phyloP scores from a whole-genome alignment of 1,140 invertebrate genomes.

The Tigriopus japonicus region DNA sequence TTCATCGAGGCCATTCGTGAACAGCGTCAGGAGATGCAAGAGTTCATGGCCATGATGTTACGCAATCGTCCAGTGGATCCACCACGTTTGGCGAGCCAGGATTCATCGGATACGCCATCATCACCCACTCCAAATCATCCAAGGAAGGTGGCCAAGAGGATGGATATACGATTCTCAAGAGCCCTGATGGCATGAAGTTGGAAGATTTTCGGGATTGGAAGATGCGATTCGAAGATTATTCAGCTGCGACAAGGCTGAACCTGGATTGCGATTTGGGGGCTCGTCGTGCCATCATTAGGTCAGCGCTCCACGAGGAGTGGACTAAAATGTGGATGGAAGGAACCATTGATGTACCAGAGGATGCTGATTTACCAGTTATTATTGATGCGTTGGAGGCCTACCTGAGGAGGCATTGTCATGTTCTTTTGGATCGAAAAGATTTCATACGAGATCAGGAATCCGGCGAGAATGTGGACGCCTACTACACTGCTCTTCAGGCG shows the following conservation, averaged over 20 bases:
- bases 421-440: background rate
- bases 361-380: background rate
- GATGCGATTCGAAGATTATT: background rate
- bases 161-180: background rate
- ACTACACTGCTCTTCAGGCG: background rate
- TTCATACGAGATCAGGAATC: background rate
- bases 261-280: background rate
- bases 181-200: background rate
- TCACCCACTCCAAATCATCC: too few species aligned
- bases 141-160: background rate
- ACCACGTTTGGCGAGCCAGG: too few species aligned
- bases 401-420: background rate
- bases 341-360: background rate
- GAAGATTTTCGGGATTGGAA: background rate
- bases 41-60: too few species aligned
- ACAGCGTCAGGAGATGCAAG: too few species aligned
- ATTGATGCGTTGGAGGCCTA: background rate
- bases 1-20: too few species aligned
- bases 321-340: background rate
- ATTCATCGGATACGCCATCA: too few species aligned
- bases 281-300: background rate
- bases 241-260: background rate
- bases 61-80: too few species aligned
- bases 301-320: background rate
- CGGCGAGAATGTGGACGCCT: background rate